These are phyloP conservation scores for Adelosebastes latens DNA, from an alignment of 2,797 vertebrate species.

Conservation along the genomic window DNA sequence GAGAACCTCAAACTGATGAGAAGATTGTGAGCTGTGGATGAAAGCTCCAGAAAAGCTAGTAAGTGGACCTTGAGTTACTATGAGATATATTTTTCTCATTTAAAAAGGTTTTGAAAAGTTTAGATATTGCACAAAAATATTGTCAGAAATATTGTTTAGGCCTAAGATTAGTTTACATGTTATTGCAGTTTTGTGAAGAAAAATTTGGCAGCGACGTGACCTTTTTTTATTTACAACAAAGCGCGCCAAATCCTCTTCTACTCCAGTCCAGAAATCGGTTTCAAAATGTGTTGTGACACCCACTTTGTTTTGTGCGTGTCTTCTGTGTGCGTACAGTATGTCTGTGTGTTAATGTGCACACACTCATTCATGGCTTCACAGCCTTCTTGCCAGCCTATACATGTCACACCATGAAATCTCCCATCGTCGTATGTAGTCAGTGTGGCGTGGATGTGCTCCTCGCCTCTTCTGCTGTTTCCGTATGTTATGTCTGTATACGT, in stretches of 20 bases:
- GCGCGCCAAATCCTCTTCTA: background rate
- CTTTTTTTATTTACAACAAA: background rate
- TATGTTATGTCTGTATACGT: conserved; percentile 61
- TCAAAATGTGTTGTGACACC: conserved; percentile 20
- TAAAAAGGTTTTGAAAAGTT: background rate
- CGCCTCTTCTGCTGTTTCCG: conserved; percentile 49
- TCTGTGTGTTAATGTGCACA: conserved; percentile 23
- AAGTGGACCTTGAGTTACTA: background rate
- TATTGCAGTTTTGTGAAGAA: background rate
- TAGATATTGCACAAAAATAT: background rate
- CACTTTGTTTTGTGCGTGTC: background rate
- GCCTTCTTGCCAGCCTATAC: conserved; percentile 56
- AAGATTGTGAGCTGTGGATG: background rate
- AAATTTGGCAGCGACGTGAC: background rate
- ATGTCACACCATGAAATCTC: conserved; percentile 20
- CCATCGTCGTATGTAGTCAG: conserved; percentile 20
- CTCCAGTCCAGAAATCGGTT: background rate
- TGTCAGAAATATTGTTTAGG: background rate
- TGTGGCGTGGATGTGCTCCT: conserved; percentile 35
- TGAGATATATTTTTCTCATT: background rate
- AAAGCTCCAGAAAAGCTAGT: background rate
- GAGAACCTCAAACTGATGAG: background rate
- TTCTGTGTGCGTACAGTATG: conserved; percentile 10
- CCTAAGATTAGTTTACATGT: background rate
- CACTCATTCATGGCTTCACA: conserved; percentile 9